Evolutionary conservation across 2,113 vertebrate species (phyloP), one percentile per base, ranked within the genome.

Genomic region (Equus przewalskii): DNA sequence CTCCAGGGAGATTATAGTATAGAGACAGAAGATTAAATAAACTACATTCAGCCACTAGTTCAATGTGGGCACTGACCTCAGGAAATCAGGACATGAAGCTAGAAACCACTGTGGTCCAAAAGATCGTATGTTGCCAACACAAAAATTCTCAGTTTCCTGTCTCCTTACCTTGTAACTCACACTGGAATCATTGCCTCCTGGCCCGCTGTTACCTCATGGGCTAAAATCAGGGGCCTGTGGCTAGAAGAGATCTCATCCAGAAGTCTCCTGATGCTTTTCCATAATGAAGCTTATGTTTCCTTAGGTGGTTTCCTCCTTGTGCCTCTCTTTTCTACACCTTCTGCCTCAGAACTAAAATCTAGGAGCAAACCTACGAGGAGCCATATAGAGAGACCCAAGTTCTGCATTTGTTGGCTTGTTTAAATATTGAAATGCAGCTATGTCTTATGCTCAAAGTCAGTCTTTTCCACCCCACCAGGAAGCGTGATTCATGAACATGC

Each of bases 21-120:
- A 97, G 6, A 90, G 4, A 70, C 26, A 88, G 18, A 94, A 16
- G 22, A 79, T 84, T 75, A 88, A 95, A 41, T 24, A 75, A 85
- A 70, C 21, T 64, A 1, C 2, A 30, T 1, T 65, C 15, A 86
- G n/a, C 3, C 70, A 46, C 33, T 12, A 81, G 14, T 70, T 97
- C 14, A 84, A 0, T 56, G 26, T 95, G 72, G 11, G 44, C 26
- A 80, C 6, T 65, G 21, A 91, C 81, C 41, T 58, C 1, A 8
- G 26, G 44, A 82, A 84, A 41, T 36, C 51, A 87, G 60, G 18
- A 54, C 96, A 94, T 76, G n/a, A 91, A 82, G 0, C 14, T 44
- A 84, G 54, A 86, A 70, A 72, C 5, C 7, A 3, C 19, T 85
- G 3, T 69, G 49, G 13, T 62, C 30, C 19, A 44, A 26, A 19